These are phyloP conservation scores for Boleophthalmus pectinirostris DNA, from an alignment of 2,113 vertebrate genomes.

Conservation along the genomic window DNA sequence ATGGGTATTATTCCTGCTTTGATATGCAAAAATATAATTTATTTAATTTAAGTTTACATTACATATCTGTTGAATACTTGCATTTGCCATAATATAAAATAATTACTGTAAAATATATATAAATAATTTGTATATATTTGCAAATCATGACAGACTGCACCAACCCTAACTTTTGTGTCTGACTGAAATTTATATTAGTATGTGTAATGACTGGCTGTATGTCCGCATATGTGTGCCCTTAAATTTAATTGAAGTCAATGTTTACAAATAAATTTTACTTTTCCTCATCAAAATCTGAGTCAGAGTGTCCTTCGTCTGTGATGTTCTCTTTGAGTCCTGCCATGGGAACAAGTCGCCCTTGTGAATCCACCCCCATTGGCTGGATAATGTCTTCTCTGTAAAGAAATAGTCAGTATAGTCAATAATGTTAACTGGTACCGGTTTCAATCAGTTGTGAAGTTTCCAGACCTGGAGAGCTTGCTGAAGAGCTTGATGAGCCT, in stretches of 20 bases:
- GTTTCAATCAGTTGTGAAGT: background rate
- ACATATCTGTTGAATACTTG: background rate
- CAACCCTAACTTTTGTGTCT: background rate
- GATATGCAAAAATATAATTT: background rate
- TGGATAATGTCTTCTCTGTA: conserved; percentile 67
- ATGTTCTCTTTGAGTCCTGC: conserved; percentile 36
- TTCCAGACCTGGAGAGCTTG: conserved; percentile 66
- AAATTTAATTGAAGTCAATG: conserved; percentile 1
- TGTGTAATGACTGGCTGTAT: background rate
- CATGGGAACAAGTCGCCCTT: conserved; percentile 68
- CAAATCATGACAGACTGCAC: background rate
- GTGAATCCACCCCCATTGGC: conserved; percentile 66
- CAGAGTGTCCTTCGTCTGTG: conserved; percentile 45
- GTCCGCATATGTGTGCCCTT: background rate
- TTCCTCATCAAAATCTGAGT: conserved; percentile 46
- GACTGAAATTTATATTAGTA: background rate
- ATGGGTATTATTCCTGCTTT: background rate
- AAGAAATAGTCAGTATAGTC: background rate
- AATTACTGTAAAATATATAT: background rate
- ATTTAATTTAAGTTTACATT: background rate
- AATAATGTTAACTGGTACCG: background rate
- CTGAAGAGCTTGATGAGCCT: conserved; percentile 79
- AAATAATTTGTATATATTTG: background rate
- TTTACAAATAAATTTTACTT: conserved; percentile 34
- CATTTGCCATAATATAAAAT: too few relatives aligned